Conservation (phyloP, 2,888 invertebrate species). For the Lasius platythorax region DNA sequence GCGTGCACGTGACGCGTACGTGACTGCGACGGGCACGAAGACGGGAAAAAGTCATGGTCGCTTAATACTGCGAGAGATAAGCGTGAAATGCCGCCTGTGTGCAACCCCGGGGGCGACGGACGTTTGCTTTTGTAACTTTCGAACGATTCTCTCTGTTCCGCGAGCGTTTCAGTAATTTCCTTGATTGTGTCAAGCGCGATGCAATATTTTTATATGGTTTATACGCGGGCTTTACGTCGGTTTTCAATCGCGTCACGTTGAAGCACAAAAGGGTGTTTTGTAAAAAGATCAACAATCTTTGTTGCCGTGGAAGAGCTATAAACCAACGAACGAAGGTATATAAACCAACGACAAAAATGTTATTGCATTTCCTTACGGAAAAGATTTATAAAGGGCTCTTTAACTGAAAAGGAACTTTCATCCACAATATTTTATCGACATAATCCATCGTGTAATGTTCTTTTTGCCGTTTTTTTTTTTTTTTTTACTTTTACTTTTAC, state of each 20-base stretch:
- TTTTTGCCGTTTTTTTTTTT: not conserved
- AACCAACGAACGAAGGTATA: slow-evolving; percentile 14
- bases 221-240: not conserved
- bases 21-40: slow-evolving; percentile 47
- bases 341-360: slow-evolving; percentile 8
- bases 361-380: not conserved
- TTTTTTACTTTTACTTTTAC: not conserved
- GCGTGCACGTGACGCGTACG: slow-evolving; percentile 61
- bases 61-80: slow-evolving; percentile 53
- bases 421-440: not conserved
- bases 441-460: not conserved
- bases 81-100: slow-evolving; percentile 37
- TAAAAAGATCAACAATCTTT: not conserved
- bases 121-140: slow-evolving; percentile 51
- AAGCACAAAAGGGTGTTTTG: not conserved
- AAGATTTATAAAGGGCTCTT: slow-evolving; percentile 9
- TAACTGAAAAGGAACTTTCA: not conserved
- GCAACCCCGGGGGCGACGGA: not conserved
- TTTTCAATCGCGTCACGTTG: not conserved
- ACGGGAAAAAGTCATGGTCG: slow-evolving; percentile 51
- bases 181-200: slow-evolving; percentile 29
- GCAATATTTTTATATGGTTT: slow-evolving; percentile 35
- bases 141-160: slow-evolving; percentile 14
- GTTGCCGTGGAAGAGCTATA: not conserved
- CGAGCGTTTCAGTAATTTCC: slow-evolving; percentile 21